Percentiles rank a stretch among this genome's conserved stretches.
Evolutionary conservation across 2,113 vertebrate genomes (phyloP).

Genomic region (Lagopus muta): DNA sequence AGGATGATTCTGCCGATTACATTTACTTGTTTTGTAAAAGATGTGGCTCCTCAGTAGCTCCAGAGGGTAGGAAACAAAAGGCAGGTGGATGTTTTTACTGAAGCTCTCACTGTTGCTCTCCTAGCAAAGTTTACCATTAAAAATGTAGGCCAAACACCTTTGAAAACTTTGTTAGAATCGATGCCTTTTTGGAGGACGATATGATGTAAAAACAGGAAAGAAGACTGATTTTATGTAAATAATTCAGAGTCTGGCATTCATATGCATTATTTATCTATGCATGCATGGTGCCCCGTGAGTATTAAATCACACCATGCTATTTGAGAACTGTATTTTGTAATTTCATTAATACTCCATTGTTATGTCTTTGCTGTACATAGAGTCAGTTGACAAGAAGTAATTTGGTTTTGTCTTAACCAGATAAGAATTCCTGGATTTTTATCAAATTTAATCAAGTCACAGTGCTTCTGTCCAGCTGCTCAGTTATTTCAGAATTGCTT

Average conservation of each 20-base stretch:
- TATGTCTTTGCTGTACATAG: not conserved
- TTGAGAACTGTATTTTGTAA: slow-evolving; percentile 29
- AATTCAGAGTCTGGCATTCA: not conserved
- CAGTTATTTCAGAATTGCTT: slow-evolving; percentile 4
- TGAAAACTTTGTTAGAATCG: not conserved
- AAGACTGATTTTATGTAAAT: not conserved
- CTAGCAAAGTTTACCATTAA: not conserved
- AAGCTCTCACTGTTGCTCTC: not conserved
- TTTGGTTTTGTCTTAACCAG: slow-evolving; percentile 6
- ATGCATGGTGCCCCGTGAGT: not conserved
- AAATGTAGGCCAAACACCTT: not conserved
- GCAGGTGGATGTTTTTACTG: not conserved
- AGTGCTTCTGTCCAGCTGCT: not conserved
- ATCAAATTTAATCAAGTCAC: not conserved
- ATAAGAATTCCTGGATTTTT: not conserved
- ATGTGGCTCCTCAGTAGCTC: not conserved
- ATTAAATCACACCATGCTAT: not conserved
- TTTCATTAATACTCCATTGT: slow-evolving; percentile 9
- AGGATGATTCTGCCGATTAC: not conserved
- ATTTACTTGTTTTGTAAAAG: not conserved
- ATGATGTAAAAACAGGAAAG: not conserved
- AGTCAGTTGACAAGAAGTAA: not conserved
- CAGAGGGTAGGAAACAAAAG: not conserved
- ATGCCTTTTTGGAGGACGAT: not conserved
- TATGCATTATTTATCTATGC: not conserved